A percentile compares a stretch with the other conserved stretches of the same genome.
Conservation (phyloP, 1,140 invertebrate genomes). For the Trachymyrmex septentrionalis region DNA sequence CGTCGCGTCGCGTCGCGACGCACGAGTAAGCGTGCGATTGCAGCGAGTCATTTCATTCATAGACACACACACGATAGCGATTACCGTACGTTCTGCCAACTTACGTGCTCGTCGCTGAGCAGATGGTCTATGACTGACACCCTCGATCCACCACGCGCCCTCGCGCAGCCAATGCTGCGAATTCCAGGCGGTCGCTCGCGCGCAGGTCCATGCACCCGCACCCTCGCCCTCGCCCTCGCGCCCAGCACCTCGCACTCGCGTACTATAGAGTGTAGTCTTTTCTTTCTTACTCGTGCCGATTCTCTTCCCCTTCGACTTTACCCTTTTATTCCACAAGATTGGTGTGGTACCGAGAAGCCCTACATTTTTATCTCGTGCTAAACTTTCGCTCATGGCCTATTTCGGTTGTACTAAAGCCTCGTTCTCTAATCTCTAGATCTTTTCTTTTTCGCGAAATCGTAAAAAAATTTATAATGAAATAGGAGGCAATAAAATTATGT, state of each 20-base stretch:
- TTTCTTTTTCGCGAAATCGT: not conserved
- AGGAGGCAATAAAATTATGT: not conserved
- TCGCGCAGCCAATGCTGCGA: slow-evolving; percentile 68
- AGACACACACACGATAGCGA: slow-evolving; percentile 21
- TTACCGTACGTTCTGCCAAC: slow-evolving; percentile 71
- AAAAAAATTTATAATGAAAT: not conserved
- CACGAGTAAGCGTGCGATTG: slow-evolving; percentile 10
- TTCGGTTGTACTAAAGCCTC: not conserved
- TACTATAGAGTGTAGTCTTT: not conserved
- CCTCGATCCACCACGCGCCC: slow-evolving; percentile 81
- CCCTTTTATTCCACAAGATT: slow-evolving; percentile 18
- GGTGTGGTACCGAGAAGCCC: not conserved
- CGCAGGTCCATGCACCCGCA: slow-evolving; percentile 68
- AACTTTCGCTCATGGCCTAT: not conserved
- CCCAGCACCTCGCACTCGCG: slow-evolving; percentile 11
- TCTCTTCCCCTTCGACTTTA: not conserved
- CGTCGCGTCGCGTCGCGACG: slow-evolving; percentile 13
- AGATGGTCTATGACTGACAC: slow-evolving; percentile 86
- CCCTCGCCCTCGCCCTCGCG: not conserved
- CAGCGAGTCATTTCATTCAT: slow-evolving; percentile 5
- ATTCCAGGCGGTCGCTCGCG: slow-evolving; percentile 62
- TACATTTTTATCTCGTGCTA: slow-evolving; percentile 30
- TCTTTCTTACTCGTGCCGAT: slow-evolving; percentile 6
- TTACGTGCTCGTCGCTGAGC: slow-evolving; percentile 85
- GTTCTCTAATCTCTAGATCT: slow-evolving; percentile 24